Percentiles rank a stretch among this genome's conserved stretches.
Conservation (phyloP, 2,113 vertebrate species). For the Eubucco bourcierii region DNA sequence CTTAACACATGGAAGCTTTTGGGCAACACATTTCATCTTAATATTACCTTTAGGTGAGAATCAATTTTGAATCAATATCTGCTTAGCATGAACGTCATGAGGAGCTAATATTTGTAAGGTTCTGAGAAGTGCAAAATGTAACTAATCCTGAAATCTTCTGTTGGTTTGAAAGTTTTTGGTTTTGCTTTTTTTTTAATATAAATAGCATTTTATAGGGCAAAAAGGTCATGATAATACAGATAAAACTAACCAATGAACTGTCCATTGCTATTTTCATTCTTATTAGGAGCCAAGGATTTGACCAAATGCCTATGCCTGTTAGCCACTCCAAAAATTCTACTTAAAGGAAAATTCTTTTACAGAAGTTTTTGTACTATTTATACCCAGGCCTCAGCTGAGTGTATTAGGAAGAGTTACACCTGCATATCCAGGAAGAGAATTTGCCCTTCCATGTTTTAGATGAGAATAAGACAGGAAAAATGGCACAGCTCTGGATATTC, state of each 20-base stretch:
- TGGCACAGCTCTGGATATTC: neutral
- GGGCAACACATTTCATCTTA: neutral
- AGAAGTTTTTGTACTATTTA: neutral
- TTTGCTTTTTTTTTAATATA: neutral
- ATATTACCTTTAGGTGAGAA: no score
- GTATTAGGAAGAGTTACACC: neutral
- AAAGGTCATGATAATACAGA: neutral
- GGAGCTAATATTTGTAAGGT: neutral
- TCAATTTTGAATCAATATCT: no score
- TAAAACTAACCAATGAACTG: neutral
- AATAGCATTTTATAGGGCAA: neutral
- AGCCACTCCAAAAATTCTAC: neutral
- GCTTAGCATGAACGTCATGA: neutral
- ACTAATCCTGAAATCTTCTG: neutral
- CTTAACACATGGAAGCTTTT: neutral
- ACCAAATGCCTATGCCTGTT: neutral
- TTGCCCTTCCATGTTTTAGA: neutral
- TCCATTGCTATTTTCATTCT: neutral
- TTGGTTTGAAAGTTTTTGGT: neutral
- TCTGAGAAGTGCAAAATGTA: neutral
- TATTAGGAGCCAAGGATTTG: neutral
- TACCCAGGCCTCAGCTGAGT: neutral
- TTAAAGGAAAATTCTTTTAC: neutral
- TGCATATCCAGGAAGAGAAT: neutral
- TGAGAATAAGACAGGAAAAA: neutral